Conservation (phyloP, 2,888 invertebrate genomes). For the Scrobipalpa atriplicella region DNA sequence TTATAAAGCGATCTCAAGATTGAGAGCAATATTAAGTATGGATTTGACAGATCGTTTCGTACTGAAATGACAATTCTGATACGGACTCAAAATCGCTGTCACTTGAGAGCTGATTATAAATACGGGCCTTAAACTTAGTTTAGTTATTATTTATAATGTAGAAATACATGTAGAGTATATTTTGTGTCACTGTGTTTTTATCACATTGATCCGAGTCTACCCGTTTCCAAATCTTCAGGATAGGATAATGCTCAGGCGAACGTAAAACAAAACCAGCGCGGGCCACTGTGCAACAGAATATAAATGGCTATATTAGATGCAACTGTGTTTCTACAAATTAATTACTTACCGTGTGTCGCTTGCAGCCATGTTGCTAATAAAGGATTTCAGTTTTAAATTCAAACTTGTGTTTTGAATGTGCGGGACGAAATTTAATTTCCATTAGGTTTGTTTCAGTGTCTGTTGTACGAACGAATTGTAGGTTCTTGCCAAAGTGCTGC, state of each 20-base stretch:
- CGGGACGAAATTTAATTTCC: not conserved
- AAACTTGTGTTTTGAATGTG: conserved; percentile 5
- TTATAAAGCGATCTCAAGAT: too few relatives aligned
- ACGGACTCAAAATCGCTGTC: too few relatives aligned
- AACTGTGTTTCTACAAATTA: conserved; percentile 54
- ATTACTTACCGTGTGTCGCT: conserved; percentile 50
- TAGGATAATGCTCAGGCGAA: conserved; percentile 40
- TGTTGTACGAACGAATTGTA: not conserved
- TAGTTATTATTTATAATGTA: too few relatives aligned
- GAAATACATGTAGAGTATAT: too few relatives aligned
- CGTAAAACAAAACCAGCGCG: conserved; percentile 51
- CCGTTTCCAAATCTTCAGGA: conserved; percentile 46
- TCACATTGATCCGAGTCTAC: conserved; percentile 35
- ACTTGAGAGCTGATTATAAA: too few relatives aligned
- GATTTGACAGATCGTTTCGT: too few relatives aligned
- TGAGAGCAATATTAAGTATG: too few relatives aligned
- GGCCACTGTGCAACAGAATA: conserved; percentile 52
- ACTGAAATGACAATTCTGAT: too few relatives aligned
- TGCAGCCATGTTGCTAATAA: conserved; percentile 27
- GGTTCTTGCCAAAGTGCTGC: not conserved
- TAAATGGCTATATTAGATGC: conserved; percentile 61
- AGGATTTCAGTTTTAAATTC: conserved; percentile 15
- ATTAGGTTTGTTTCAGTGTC: not conserved
- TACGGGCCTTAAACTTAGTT: too few relatives aligned
- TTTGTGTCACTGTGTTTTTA: not conserved